Evolutionary conservation across 2,797 vertebrate species (phyloP).

Genomic region (Botia almorhae): DNA sequence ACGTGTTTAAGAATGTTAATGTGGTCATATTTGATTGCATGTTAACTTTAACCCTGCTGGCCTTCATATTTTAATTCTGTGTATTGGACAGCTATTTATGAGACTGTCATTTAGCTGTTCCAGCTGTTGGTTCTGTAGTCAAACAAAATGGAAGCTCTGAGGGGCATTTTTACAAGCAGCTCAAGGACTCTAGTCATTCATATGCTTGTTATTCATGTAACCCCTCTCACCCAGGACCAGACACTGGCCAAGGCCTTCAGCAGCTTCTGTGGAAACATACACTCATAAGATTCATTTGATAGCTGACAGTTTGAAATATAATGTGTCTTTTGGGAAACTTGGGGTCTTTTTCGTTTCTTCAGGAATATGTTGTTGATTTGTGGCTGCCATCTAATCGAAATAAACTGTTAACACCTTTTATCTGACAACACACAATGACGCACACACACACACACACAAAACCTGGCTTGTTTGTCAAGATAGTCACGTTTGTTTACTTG

Average conservation of each 20-base stretch:
- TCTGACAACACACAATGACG: conserved; percentile 30
- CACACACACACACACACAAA: conserved; percentile 32
- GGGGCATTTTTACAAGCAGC: conserved; percentile 10
- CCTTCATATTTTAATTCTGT: neutral
- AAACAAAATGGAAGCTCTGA: neutral
- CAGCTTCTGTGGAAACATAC: neutral
- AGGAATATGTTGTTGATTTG: conserved; percentile 21
- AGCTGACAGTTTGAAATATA: neutral
- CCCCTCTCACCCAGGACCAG: neutral
- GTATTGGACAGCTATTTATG: neutral
- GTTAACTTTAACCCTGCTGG: neutral
- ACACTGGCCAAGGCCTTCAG: neutral
- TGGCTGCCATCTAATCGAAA: conserved; percentile 40
- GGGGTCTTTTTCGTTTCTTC: conserved; percentile 8
- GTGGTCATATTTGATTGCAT: neutral
- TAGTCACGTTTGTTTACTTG: conserved; percentile 61
- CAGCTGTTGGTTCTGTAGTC: neutral
- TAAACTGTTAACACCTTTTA: conserved; percentile 35
- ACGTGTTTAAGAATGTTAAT: neutral
- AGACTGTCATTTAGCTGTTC: neutral
- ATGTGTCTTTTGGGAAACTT: conserved; percentile 6
- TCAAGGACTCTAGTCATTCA: conserved; percentile 3
- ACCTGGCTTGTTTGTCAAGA: conserved; percentile 57
- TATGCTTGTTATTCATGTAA: conserved; percentile 9
- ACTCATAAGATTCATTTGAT: conserved; percentile 4